phyloP scores from a whole-genome alignment of 2,888 invertebrate genomes.

The Cyclophora punctaria region DNA sequence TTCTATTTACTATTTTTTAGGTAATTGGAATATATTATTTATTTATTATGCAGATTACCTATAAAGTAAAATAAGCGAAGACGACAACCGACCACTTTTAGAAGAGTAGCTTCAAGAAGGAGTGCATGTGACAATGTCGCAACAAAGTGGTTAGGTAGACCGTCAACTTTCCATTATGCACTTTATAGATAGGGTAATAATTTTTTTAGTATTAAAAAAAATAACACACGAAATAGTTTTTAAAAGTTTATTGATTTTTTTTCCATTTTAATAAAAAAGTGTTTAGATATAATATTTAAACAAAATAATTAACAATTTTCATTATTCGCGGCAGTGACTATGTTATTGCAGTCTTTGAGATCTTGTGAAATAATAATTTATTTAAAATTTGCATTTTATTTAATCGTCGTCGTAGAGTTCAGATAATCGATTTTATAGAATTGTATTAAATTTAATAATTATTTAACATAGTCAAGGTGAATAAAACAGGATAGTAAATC shows the following conservation, averaged over 20 bases:
- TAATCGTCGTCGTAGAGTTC: constrained; percentile 20
- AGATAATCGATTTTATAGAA: constrained; percentile 18
- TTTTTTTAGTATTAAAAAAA: neutral
- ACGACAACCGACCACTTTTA: no score
- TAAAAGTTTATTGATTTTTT: constrained; percentile 59
- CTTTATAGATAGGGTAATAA: no score
- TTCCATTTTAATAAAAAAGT: constrained; percentile 47
- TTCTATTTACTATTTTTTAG: no score
- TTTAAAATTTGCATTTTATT: constrained; percentile 1
- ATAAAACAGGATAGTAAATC: constrained; percentile 40
- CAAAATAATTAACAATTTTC: constrained; percentile 43
- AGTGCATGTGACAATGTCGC: no score
- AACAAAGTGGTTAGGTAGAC: no score
- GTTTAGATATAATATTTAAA: constrained; percentile 52
- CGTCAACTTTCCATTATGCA: no score
- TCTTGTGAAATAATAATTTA: constrained; percentile 18
- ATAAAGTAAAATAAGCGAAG: no score
- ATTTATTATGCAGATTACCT: no score
- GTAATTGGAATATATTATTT: no score
- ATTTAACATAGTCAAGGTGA: constrained; percentile 60
- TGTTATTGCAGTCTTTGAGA: constrained; percentile 46
- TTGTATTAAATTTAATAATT: constrained; percentile 24
- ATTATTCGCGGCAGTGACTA: constrained; percentile 64
- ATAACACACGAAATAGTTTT: constrained; percentile 17
- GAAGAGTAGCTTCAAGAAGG: no score